phyloP scores from a whole-genome alignment of 2,797 vertebrate species.

The Loriculus beryllinus region DNA sequence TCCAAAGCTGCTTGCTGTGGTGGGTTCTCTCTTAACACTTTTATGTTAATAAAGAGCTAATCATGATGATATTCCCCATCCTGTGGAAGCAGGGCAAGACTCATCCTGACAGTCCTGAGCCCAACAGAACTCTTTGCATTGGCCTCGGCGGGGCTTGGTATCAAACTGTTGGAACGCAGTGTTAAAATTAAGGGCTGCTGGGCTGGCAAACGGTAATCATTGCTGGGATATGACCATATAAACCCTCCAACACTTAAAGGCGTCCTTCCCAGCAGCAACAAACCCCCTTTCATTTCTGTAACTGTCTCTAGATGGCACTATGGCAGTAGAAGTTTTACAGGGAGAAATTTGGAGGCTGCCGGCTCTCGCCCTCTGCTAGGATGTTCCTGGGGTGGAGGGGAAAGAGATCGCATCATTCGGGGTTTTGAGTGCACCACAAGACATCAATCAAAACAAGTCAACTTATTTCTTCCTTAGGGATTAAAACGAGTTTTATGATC shows the following conservation, averaged over 20 bases:
- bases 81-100: not conserved
- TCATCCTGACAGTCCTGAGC: not conserved
- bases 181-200: not conserved
- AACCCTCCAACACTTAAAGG: not conserved
- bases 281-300: not conserved
- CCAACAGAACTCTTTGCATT: not conserved
- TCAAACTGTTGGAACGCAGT: rapidly evolving
- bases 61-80: not conserved
- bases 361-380: not conserved
- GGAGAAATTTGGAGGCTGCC: not conserved
- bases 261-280: not conserved
- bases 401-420: not conserved
- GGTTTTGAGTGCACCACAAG: not conserved
- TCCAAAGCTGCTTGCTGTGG: not conserved
- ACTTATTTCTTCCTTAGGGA: not conserved
- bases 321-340: constrained; percentile 59
- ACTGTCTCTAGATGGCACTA: constrained; percentile 74
- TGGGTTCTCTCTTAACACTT: not conserved
- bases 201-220: not conserved
- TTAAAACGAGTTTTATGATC: not conserved
- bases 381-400: not conserved
- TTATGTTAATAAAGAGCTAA: not conserved
- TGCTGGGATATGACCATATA: not conserved
- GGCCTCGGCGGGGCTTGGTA: not conserved
- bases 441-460: not conserved